Base-by-base conservation (phyloP, 2,888 invertebrate species). In the Ectemnius continuus region DNA sequence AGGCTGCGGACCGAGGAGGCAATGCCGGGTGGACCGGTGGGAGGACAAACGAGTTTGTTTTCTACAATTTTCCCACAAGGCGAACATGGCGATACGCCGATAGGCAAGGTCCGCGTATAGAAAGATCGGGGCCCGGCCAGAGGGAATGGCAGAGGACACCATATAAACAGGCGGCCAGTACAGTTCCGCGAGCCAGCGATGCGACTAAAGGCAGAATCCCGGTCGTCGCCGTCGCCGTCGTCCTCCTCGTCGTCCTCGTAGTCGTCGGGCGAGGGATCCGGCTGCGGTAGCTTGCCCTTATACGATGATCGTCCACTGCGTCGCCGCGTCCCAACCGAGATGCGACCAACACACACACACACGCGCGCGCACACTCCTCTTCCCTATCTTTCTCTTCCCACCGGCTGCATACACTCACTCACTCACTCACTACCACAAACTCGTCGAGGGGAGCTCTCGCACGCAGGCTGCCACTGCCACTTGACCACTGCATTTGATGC, bases 1-100 rank as follows among this genome's bases (percentile, higher is more conserved):
- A 36, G 36, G 36, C 36, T 36, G 6, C 11, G 11, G 36, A 36
- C 8, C 36, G 36, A 57, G 48, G 47, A 68, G 62, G 59, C 46
- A 70, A 16, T 16, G 60, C 26, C 46, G 67, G 58, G 56, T 67
- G 70, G 67, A 26, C 64, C 57, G 77, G 77, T 70, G 77, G 78
- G 79, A 70, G 70, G 67, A 70, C 52, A 80, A 82, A 80, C 89
- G 87, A 89, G 90, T 89, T 89, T 89, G 88, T 89, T 89, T 90
- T 89, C 89, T 88, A 89, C 87, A 75, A 87, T 88, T 89, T 88
- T 89, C 88, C 88, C 89, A 87, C 87, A 89, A 36, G 36, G 85
- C 83, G 82, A 88, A 86, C 85, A 88, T 85, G 88, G 87, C 86
- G 83, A 87, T 85, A 81, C 36, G 81, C 74, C 75, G 87, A 86